A percentile compares a stretch with the other conserved stretches of the same genome.
Evolutionary conservation across 1,140 invertebrate species (phyloP).

Genomic region (Plectrocnemia conspersa): DNA sequence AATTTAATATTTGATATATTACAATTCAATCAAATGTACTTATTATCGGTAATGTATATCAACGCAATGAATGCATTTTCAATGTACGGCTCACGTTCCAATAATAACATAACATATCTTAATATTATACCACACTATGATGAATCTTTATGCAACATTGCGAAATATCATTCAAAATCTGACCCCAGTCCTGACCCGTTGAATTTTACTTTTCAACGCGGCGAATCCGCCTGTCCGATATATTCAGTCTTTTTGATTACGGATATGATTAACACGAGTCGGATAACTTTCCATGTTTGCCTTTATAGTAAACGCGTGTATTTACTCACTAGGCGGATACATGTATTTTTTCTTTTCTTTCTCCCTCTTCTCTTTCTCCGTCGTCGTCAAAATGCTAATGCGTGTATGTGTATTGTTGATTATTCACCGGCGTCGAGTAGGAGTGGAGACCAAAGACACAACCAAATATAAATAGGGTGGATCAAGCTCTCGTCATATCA

Average conservation of each 20-base stretch:
- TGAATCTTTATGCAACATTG: too few relatives aligned
- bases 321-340: constrained; percentile 14
- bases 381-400: constrained; percentile 20
- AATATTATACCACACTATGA: too few relatives aligned
- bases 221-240: too few relatives aligned
- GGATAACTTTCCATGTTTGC: constrained; percentile 5
- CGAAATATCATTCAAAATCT: too few relatives aligned
- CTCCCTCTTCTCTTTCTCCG: constrained; percentile 13
- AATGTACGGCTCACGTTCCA: too few relatives aligned
- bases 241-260: constrained; percentile 1
- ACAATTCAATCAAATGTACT: too few relatives aligned
- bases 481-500: constrained; percentile 16
- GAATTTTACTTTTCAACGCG: too few relatives aligned
- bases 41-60: too few relatives aligned
- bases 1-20: too few relatives aligned
- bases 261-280: neutral
- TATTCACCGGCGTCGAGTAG: constrained; percentile 17
- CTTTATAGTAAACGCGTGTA: neutral
- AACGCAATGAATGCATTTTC: too few relatives aligned
- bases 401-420: constrained; percentile 20
- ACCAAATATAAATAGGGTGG: constrained; percentile 33
- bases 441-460: constrained; percentile 28
- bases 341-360: neutral
- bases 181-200: too few relatives aligned
- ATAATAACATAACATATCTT: too few relatives aligned